Conservation (phyloP, 2,113 vertebrate species). For the Pongo abelii region DNA sequence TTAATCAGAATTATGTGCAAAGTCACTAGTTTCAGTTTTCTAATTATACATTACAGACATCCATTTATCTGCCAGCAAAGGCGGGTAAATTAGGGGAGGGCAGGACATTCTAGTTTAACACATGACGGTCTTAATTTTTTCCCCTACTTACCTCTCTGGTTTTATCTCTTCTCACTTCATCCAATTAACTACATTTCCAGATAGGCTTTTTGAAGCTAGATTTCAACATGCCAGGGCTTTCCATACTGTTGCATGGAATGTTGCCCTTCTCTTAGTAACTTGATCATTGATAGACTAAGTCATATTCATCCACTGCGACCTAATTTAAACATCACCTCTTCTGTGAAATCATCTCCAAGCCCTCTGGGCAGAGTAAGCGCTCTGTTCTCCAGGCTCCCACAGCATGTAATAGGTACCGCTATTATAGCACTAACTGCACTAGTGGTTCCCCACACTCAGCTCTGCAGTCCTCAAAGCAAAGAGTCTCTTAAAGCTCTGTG, state of each 20-base stretch:
- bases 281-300: not conserved
- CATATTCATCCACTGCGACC: not conserved
- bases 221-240: not conserved
- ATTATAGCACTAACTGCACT: not conserved
- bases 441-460: not conserved
- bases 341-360: not conserved
- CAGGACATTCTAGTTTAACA: not conserved
- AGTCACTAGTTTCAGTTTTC: not conserved
- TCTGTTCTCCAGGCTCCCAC: not conserved
- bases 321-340: not conserved
- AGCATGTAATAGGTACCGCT: too few species aligned
- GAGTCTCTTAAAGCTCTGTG: not conserved
- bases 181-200: not conserved
- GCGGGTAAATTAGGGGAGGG: not conserved
- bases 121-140: not conserved
- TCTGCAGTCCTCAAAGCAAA: not conserved
- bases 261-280: not conserved
- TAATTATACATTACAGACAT: not conserved
- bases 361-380: not conserved
- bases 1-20: conserved; percentile 26
- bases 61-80: not conserved
- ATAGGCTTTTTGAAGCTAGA: not conserved
- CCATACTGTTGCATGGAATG: not conserved
- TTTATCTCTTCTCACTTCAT: not conserved
- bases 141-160: not conserved